Evolutionary conservation across 2,797 vertebrate species (phyloP), one percentile per base, ranked within the genome.

Genomic region (Anolis apletophallus): DNA sequence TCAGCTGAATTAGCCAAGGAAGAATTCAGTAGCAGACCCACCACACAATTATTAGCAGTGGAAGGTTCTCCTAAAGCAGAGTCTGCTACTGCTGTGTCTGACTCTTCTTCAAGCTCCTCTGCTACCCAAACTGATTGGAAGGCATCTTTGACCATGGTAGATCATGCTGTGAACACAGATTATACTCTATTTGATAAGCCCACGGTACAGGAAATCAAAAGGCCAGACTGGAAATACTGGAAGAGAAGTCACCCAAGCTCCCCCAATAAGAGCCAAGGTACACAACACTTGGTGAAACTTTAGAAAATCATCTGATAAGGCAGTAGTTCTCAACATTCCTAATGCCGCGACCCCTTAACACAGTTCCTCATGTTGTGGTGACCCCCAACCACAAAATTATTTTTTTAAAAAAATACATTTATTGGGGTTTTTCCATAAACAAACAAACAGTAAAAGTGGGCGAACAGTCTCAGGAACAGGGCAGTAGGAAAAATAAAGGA

Each of bases 171-270:
- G 86, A 96, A 95, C 88, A 92, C 91, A 4, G 95, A 93, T 17
- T 93, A 90, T 14, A 80, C 89, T 72, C 88, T 93, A 54, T 88
- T 88, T 2, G 93, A 94, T 90, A 96, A 91, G 78, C 57, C 87
- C 64, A 93, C 34, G 46, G 64, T 85, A 36, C 86, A 91, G 36
- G 77, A 89, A 64, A 89, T 89, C 76, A 88, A 79, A 61, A 96
- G 87, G 88, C 95, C 95, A 0, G 87, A 93, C 13, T 97, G 97
- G 97, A 97, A 93, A 82, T 97, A 97, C 76, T 98, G 98, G 98
- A 97, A 94, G 87, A 97, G 93, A 90, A 97, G 91, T 0, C 91
- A 96, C 29, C 68, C 93, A 2, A 96, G 97, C 55, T 97, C 95
- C 40, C 92, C 93, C 0, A 91, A 90, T 80, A 95, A 89, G 59